A percentile compares a stretch with the other conserved stretches of the same genome.
Evolutionary conservation across 2,888 invertebrate genomes (phyloP).

Genomic region (Bimastos eiseni): DNA sequence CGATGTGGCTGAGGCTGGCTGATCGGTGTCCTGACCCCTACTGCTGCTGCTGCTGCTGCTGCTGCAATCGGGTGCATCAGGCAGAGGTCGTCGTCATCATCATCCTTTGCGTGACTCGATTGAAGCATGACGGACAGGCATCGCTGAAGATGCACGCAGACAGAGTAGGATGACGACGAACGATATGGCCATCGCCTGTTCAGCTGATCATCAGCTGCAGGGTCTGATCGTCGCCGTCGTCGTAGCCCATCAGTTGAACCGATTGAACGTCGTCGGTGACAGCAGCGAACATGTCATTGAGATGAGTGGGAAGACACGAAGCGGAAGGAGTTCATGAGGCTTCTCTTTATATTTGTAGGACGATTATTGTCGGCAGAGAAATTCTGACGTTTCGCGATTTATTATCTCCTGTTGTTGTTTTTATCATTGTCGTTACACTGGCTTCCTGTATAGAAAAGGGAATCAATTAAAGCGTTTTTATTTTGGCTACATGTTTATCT

Average conservation of each 20-base stretch:
- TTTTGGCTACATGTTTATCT: too few species aligned
- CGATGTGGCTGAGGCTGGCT: not conserved
- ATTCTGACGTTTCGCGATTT: too few species aligned
- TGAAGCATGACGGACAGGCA: conserved; percentile 13
- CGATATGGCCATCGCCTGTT: not conserved
- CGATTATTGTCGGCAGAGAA: not conserved
- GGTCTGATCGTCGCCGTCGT: too few species aligned
- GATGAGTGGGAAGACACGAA: too few species aligned
- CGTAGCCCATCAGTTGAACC: not conserved
- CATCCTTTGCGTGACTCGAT: not conserved
- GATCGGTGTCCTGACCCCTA: not conserved
- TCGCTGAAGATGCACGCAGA: not conserved
- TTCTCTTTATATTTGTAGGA: not conserved
- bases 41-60: too few species aligned
- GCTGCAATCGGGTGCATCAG: not conserved
- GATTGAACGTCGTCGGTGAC: not conserved
- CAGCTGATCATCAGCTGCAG: too few species aligned
- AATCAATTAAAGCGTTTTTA: too few species aligned
- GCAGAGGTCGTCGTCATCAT: too few species aligned
- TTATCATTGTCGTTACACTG: too few species aligned
- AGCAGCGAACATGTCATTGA: too few species aligned
- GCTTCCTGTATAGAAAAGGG: too few species aligned
- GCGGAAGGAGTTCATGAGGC: not conserved
- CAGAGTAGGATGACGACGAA: not conserved
- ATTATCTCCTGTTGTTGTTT: too few species aligned